Percentiles rank a stretch among this genome's conserved stretches.
Conservation (phyloP, 1,140 invertebrate genomes). For the Pentalonia nigronervosa region DNA sequence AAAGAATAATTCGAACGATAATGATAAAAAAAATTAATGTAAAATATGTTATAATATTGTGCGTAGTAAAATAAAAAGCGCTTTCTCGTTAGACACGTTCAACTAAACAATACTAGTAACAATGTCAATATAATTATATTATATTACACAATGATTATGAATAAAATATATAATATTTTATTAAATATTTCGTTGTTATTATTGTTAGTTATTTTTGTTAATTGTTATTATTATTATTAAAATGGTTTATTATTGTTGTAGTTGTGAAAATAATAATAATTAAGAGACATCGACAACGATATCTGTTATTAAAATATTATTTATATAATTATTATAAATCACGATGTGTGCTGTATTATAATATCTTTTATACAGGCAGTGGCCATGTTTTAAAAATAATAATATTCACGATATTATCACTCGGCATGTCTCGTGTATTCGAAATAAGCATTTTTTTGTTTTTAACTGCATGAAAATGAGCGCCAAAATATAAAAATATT, state of each 20-base stretch:
- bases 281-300: not conserved
- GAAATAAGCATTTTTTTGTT: not conserved
- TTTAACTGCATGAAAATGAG: not conserved
- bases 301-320: not conserved
- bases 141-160: too few relatives aligned
- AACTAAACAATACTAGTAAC: not conserved
- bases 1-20: not conserved
- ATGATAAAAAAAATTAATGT: not conserved
- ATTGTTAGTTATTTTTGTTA: not conserved
- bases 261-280: not conserved
- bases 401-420: not conserved
- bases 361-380: not conserved
- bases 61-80: conserved; percentile 8
- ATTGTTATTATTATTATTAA: too few relatives aligned
- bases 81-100: not conserved
- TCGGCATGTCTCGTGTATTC: not conserved
- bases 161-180: not conserved
- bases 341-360: not conserved
- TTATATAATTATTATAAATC: not conserved
- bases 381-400: not conserved
- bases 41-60: not conserved
- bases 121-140: too few relatives aligned
- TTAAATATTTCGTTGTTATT: not conserved
- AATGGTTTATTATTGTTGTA: not conserved
- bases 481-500: not conserved